A percentile compares a stretch with the other conserved stretches of the same genome.
Conservation (phyloP, 2,797 vertebrate genomes). For the Lacerta bilineata region DNA sequence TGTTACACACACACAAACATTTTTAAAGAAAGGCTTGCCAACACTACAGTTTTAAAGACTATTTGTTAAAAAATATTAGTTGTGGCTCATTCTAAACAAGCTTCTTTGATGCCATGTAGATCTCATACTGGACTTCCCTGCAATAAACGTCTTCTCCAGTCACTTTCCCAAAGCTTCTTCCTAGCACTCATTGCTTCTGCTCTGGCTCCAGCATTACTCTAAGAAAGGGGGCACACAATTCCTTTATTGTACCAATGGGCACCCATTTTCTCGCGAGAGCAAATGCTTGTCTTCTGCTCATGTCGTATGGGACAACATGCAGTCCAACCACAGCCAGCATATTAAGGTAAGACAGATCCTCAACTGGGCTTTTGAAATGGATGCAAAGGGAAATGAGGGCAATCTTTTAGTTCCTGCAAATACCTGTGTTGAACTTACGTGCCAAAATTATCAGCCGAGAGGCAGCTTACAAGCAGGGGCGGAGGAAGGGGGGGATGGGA, state of each 20-base stretch:
- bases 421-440: no score
- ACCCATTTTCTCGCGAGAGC: not conserved
- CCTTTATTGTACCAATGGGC: not conserved
- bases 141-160: not conserved
- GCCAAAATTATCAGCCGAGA: no score
- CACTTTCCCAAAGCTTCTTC: no score
- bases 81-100: not conserved
- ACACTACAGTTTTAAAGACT: not conserved
- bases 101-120: not conserved
- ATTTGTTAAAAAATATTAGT: not conserved
- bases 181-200: not conserved
- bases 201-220: not conserved
- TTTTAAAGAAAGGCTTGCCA: not conserved
- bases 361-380: not conserved
- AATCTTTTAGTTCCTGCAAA: not conserved
- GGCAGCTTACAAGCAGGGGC: not conserved
- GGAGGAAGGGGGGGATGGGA: no score
- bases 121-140: not conserved
- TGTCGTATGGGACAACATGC: not conserved
- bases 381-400: not conserved
- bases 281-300: not conserved
- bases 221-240: not conserved
- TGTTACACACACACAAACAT: not conserved
- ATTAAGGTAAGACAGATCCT: not conserved
- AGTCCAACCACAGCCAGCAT: not conserved